Evolutionary conservation across 2,113 vertebrate genomes (phyloP), one percentile per base, ranked within the genome.

Genomic region (Pipra filicauda): DNA sequence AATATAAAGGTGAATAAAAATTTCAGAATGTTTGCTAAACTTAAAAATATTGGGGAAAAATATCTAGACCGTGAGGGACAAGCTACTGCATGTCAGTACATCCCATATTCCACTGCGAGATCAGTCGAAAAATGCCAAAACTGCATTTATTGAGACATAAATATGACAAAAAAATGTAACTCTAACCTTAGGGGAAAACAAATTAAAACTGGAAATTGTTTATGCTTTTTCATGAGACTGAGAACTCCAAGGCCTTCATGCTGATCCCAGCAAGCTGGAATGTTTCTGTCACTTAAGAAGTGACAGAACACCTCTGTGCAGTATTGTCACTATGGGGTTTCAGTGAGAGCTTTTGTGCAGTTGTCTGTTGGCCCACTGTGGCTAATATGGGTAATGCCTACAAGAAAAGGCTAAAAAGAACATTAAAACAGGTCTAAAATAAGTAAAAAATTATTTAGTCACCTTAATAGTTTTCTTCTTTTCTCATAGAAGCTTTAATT

Each of bases 241-340:
- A 62, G 54, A 62, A 57, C 27, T n/a, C 3, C 0, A 31, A 72
- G 52, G 48, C 19, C 48, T n/a, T 22, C 54, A 22, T 79, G 31
- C 4, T n/a, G 74, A 46, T 15, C 64, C 16, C 72, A 86, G 83
- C 19, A 41, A 19, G 39, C 7, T 52, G 83, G 39, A 62, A 28
- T 64, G 57, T 7, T 51, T 44, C 39, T 59, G 54, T 61, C 33
- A 24, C 35, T 1, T 5, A 75, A 7, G 1, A 33, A 23, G 35
- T n/a, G 57, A 39, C 12, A 64, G 20, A 57, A 55, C 23, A 27
- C 8, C 39, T 33, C 52, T 33, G 30, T 15, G 51, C 28, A 64
- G 61, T 30, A 44, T 3, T 35, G 61, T 8, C 39, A 37, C 48
- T 8, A 0, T 0, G 0, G 43, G 26, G n/a, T 37, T 74, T 64